Percentiles rank a stretch among this genome's conserved stretches.
Conservation (phyloP, 2,888 invertebrate genomes). For the Andrena marginata region DNA sequence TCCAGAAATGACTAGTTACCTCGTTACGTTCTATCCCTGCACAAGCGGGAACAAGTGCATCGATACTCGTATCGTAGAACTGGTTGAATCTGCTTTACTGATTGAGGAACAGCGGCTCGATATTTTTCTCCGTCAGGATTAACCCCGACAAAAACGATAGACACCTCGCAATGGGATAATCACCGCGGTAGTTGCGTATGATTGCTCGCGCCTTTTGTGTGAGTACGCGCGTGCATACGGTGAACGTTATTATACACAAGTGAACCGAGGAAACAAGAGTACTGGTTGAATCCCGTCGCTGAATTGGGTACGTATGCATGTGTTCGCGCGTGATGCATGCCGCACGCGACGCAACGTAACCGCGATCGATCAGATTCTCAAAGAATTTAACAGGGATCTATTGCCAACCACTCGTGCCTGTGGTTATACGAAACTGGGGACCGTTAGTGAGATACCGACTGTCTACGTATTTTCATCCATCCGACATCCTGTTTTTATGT, state of each 20-base stretch:
- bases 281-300: slow-evolving; percentile 45
- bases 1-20: slow-evolving; percentile 54
- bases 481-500: slow-evolving; percentile 26
- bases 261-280: slow-evolving; percentile 47
- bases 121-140: slow-evolving; percentile 50
- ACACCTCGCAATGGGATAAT: slow-evolving; percentile 66
- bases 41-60: slow-evolving; percentile 59
- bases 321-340: slow-evolving; percentile 33
- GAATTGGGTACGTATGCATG: slow-evolving; percentile 56
- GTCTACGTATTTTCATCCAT: slow-evolving; percentile 26
- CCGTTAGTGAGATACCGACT: slow-evolving; percentile 1
- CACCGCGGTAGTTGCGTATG: slow-evolving; percentile 60
- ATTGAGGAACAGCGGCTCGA: slow-evolving; percentile 55
- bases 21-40: slow-evolving; percentile 51
- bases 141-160: slow-evolving; percentile 57
- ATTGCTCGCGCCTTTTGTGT: slow-evolving; percentile 39
- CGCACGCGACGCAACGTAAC: slow-evolving; percentile 39
- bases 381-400: slow-evolving; percentile 48
- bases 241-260: slow-evolving; percentile 29
- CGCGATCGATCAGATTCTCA: slow-evolving; percentile 45
- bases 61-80: slow-evolving; percentile 54
- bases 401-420: slow-evolving; percentile 47
- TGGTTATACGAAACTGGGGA: slow-evolving; percentile 22
- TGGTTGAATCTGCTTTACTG: slow-evolving; percentile 62
- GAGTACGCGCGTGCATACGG: slow-evolving; percentile 19